Evolutionary conservation across 2,797 vertebrate genomes (phyloP), one percentile per base, ranked within the genome.

Genomic region (Triplophysa bombifrons): DNA sequence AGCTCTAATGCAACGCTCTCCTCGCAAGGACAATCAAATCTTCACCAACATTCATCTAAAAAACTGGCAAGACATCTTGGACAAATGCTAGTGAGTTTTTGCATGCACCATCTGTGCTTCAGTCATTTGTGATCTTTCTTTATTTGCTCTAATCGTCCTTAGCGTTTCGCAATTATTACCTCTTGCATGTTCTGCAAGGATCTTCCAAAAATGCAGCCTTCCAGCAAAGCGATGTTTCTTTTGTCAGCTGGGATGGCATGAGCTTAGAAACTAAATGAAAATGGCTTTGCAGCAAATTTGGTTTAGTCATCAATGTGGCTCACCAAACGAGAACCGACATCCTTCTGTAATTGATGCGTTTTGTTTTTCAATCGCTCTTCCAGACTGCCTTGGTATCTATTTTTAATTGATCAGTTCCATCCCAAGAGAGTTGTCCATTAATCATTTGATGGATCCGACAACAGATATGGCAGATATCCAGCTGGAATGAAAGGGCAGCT

Each of bases 371-470:
- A 76, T 75, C 75, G 48, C 83, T 85, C 91, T 76, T 90, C 63
- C 86, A 85, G 72, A 72, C 82, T 66, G 65, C 67, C 58, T 71
- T 78, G 22, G 75, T 83, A 85, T 90, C 88, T 90, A 90, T 92
- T 92, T 92, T 91, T 90, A 91, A 92, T 88, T 89, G 84, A 88
- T 90, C 80, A 73, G 78, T 79, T 82, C 85, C 88, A 85, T 91
- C 87, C 87, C 78, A 58, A 74, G 74, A 84, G 78, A 75, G 85
- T 87, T 87, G 84, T 87, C 85, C 76, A 84, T 88, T 92, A 88
- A 90, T 91, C 80, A 90, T 88, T 88, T 89, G 85, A 91, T 78
- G 83, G 86, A 88, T 77, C 67, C 68, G 87, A 82, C 82, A 84
- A 85, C 76, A 63, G 60, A 63, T 63, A 84, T 88, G 82, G 83